Percentiles rank a stretch among this genome's conserved stretches.
phyloP scores from a whole-genome alignment of 64 coral and sea anemone species.

The Pocillopora damicornis region DNA sequence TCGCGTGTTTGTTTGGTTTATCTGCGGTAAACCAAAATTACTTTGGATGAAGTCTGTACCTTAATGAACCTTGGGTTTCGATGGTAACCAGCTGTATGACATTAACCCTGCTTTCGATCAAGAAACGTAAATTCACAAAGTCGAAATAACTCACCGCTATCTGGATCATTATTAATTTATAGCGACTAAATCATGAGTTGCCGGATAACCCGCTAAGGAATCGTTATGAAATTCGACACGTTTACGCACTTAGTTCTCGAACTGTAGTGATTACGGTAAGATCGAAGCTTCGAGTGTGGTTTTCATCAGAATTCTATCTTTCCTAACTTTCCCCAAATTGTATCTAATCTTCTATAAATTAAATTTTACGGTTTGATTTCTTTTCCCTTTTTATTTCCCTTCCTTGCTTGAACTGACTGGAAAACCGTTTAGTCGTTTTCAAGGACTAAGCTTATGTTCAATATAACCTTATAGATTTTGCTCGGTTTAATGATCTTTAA shows the following conservation, averaged over 20 bases:
- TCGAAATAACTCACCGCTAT: not conserved
- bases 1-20: not conserved
- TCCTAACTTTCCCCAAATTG: too few relatives aligned
- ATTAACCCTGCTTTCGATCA: not conserved
- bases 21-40: not conserved
- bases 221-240: conserved; percentile 24
- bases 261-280: not conserved
- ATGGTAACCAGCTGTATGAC: conserved; percentile 11
- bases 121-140: not conserved
- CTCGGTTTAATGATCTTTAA: not conserved
- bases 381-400: not conserved
- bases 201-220: not conserved
- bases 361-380: not conserved
- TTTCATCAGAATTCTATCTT: not conserved
- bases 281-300: not conserved
- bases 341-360: too few relatives aligned
- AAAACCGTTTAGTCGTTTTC: not conserved
- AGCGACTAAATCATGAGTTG: not conserved
- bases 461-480: not conserved
- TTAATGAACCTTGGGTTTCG: conserved; percentile 17
- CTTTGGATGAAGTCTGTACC: not conserved
- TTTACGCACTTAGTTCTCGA: not conserved
- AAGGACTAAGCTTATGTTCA: not conserved
- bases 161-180: conserved; percentile 1
- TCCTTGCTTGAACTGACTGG: not conserved